Evolutionary conservation across 2,113 vertebrate species (phyloP).

Genomic region (Mirounga angustirostris): DNA sequence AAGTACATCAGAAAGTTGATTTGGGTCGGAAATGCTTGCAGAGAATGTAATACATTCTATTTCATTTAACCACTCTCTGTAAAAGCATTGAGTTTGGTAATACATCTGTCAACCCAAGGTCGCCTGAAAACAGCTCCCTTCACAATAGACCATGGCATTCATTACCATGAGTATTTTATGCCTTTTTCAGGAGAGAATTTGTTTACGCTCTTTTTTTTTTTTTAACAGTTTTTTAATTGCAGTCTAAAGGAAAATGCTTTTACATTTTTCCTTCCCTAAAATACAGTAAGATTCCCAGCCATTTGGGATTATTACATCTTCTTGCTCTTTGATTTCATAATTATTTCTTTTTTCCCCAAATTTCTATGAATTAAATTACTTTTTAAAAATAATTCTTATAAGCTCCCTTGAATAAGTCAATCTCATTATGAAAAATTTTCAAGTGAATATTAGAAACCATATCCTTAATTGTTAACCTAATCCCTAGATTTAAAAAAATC

Average conservation of each 20-base stretch:
- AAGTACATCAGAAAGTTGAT: background rate
- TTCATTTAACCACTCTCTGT: background rate
- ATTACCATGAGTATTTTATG: background rate
- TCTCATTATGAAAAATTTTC: background rate
- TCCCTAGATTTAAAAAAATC: background rate
- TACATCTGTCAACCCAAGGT: background rate
- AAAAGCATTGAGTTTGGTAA: background rate
- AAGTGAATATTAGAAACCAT: background rate
- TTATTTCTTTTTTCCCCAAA: background rate
- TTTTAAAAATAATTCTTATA: background rate
- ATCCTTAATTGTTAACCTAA: background rate
- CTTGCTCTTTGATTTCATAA: background rate
- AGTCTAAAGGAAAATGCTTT: background rate
- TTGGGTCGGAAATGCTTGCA: background rate
- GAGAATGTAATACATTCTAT: background rate
- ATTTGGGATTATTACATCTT: background rate
- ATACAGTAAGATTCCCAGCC: background rate
- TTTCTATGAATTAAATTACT: slow-evolving; percentile 8
- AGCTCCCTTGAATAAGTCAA: background rate
- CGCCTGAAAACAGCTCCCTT: background rate
- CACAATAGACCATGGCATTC: background rate
- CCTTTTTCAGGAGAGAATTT: background rate
- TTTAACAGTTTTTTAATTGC: background rate
- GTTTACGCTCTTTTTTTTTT: background rate
- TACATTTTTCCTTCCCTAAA: background rate